Conservation (phyloP, 2,113 vertebrate species). For the Saguinus midas region DNA sequence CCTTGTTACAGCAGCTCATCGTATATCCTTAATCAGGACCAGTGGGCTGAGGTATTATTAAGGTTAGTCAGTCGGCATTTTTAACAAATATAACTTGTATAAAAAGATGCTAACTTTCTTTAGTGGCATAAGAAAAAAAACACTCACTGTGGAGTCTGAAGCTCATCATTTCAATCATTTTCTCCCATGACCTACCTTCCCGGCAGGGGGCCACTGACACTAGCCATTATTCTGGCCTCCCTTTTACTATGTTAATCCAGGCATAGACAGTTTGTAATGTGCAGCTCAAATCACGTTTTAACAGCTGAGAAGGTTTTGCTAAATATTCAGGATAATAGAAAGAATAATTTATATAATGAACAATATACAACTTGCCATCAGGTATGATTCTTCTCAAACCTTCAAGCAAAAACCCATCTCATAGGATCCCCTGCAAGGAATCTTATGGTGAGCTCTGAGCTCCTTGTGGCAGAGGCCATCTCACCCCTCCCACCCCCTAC, state of each 20-base stretch:
- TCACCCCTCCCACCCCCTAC: fast-evolving
- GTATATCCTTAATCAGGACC: neutral
- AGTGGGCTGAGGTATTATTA: neutral
- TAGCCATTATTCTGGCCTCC: neutral
- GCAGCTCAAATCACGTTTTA: neutral
- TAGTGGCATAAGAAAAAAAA: neutral
- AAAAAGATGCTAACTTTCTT: neutral
- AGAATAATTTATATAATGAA: neutral
- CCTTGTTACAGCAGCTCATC: neutral
- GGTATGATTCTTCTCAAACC: neutral
- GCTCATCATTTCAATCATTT: neutral
- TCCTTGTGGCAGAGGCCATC: neutral
- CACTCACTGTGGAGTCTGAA: neutral
- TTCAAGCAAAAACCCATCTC: neutral
- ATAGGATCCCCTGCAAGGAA: neutral
- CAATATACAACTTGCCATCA: neutral
- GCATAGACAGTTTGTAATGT: neutral
- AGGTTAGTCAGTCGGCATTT: neutral
- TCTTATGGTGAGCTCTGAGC: neutral
- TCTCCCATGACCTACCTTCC: neutral
- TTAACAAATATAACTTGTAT: neutral
- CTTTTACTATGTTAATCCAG: neutral
- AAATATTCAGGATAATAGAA: neutral
- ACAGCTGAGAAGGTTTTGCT: neutral
- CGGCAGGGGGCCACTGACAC: neutral